Base-by-base conservation (phyloP, 1,140 invertebrate species). In the Acromyrmex charruanus region DNA sequence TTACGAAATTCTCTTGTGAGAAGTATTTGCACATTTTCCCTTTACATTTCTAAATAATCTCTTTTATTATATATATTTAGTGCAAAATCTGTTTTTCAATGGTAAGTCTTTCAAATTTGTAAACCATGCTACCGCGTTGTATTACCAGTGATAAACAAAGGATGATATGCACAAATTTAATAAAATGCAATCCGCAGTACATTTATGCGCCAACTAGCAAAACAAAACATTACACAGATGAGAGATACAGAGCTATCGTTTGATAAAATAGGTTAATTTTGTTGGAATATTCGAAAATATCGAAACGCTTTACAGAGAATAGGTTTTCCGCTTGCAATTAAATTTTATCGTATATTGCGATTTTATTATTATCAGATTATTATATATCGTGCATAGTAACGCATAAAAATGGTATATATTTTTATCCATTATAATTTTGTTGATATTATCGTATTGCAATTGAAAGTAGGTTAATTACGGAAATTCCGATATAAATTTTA, bases 401-500 rank as follows among this genome's bases (percentile, higher is more conserved):
- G 35, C n/a, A 12, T 0, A 69, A 55, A 44, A 28, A 49, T 21
- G 3, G 12, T n/a, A 25, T 16, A 14, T 58, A 58, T 71, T 81
- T 71, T 55, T 71, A 18, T 16, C 5, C 28, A 14, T 39, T 39
- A 28, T 25, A 65, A 68, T 66, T 55, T 68, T 10, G 7, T 53
- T 28, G 16, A 49, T 61, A 65, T 79, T 16, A 53, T 55, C 7
- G 63, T 21, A n/a, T 51, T 31, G 31, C 25, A 31, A 81, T 44
- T 51, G n/a, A 31, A 49, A 74, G 2, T 61, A 63, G 55, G 25
- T 63, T 74, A 84, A 84, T 84, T 71, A 68, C 55, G 25, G 12
- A 31, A 59, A 58, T 55, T 4, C 31, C 49, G 35, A 61, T 74
- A 35, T 44, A 71, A 31, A 74, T 82, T 90, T 88, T 77, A 72